Base-by-base conservation (phyloP, 2,797 vertebrate species). In the Pipistrellus kuhlii region DNA sequence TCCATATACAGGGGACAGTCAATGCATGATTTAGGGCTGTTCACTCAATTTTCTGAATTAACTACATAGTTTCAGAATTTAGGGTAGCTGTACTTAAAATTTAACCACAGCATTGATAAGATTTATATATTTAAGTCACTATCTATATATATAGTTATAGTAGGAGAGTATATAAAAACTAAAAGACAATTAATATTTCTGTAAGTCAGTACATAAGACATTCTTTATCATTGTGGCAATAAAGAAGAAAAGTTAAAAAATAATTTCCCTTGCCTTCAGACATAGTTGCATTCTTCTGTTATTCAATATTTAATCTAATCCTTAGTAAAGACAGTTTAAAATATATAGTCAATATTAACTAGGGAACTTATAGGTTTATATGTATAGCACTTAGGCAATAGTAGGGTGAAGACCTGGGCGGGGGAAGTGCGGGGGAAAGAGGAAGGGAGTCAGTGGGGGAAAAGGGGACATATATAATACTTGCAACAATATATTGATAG, bases 321-420 rank as follows among this genome's bases (percentile, higher is more conserved):
- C 53, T 90, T 88, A 93, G 35, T 68, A 91, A 96, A 96, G n/a
- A 1, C 12, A 69, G 48, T 88, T 90, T 88, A 80, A 95, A 94
- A 73, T 75, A 53, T 68, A 9, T 85, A 71, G 30, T 83, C 72
- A 88, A 72, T 78, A 23, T 62, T 62, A 30, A 62, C 27, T 62
- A 27, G 59, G 59, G 59, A 62, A 62, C 59, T 62, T 62, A 62
- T 14, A 62, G 12, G 27, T 27, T 14, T 62, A 62, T 62, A 14
- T 59, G 12, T 11, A 27, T 59, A 27, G 25, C 25, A 27, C 59
- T 62, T 30, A 27, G 59, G 30, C 12, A 62, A 62, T 62, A 30
- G 27, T 62, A 12, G 27, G 59, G 12, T 62, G 59, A 62, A 62
- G 59, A 12, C 27, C 59, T 62, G 12, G 12, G 57, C 13, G 12